Base-by-base conservation (phyloP, 2,113 vertebrate species). In the Poeciliopsis turrubarensis region DNA sequence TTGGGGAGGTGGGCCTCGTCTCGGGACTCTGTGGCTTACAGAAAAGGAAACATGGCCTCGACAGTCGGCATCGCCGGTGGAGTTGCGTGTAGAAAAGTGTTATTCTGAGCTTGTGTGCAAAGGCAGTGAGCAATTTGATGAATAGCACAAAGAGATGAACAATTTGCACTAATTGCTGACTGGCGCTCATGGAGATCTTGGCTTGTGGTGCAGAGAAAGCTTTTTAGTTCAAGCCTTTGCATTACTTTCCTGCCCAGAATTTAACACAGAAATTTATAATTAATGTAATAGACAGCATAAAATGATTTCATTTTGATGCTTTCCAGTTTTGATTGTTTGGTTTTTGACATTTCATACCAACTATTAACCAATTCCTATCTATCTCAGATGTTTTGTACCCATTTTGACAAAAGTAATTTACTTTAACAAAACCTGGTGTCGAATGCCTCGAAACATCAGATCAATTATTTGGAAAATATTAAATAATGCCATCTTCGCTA, bases 61-160 rank as follows among this genome's bases (percentile, higher is more conserved):
- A 57, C 69, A 73, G 65, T 77, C 30, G 54, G 63, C 72, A 62
- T 63, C 41, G 70, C 68, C 17, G 37, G 72, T 27, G 34, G 22
- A 22, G 39, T 80, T 64, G 85, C 80, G 65, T 67, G 83, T 70
- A 81, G 32, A 26, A 26, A 37, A 41, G 77, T 81, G 57, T 75
- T 79, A 39, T 72, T 74, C 60, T 15, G 71, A 73, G 60, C 8
- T 32, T 10, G 61, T 65, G 75, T 64, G 80, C 65, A 67, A 65
- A 75, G 71, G 39, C 62, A 27, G 72, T 41, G 13, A 2, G 62
- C 31, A 19, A 57, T 78, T 67, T 78, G 67, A 73, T 34, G 57
- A 44, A 44, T 29, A 62, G 31, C 29, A 65, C 11, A 27, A 69
- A 25, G 15, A 25, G 51, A 70, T 67, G 54, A 13, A 65, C 32